Base-by-base conservation (phyloP, 2,797 vertebrate genomes). In the Thunnus albacares region DNA sequence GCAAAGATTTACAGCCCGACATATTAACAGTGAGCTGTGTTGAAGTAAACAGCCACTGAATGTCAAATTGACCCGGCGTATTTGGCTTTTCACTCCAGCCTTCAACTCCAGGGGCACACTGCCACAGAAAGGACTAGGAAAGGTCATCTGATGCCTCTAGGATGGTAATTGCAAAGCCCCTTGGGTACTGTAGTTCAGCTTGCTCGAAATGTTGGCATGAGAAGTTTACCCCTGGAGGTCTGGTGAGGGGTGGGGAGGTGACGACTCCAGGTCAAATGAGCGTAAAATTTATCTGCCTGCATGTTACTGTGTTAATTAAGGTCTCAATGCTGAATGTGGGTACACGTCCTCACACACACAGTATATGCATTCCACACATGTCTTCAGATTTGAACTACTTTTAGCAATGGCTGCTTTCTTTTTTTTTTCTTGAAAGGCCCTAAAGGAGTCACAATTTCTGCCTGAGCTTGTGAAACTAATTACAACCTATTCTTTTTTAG, bases 241-340 rank as follows among this genome's bases (percentile, higher is more conserved):
- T 71, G 70, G 77, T 69, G 64, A 75, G 24, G 52, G 71, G 45
- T 18, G 71, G 53, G 58, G 71, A 83, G 82, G 89, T 80, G 84
- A 72, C 17, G 59, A 81, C 83, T 86, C 43, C 52, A 18, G 84
- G 87, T 85, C 79, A 82, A 86, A 83, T 52, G 78, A 90, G 79
- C 18, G 20, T 84, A 85, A 75, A 69, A 84, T 86, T 79, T 64
- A 79, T 89, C 78, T 5, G 22, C 69, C 83, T 64, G 71, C 71
- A 73, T 52, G 56, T 76, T 80, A 68, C 77, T 24, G 79, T 79
- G 89, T 89, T 90, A 89, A 89, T 90, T 85, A 90, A 82, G 65
- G 71, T 86, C 69, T 81, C 45, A 0, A 30, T 58, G 52, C 55
- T 75, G 38, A 43, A 63, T 75, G 56, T 18, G 12, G 24, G 14